Base-by-base conservation (phyloP, 2,888 invertebrate genomes). In the Brachyopa scutellaris region DNA sequence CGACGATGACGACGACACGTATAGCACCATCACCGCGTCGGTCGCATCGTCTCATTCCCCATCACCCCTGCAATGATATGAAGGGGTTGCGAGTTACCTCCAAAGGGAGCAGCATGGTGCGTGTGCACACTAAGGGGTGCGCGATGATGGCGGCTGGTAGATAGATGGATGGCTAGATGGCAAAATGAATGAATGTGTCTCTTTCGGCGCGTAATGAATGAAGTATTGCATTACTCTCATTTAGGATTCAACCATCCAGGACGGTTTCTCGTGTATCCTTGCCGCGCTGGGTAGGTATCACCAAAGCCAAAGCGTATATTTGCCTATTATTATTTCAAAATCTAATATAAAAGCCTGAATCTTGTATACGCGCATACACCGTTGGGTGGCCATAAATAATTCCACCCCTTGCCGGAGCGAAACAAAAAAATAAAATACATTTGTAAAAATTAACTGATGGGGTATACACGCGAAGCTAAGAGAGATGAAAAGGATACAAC, bases 381-480 rank as follows among this genome's bases (percentile, higher is more conserved):
- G 70, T 51, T 77, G 70, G 82, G 77, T 82, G 82, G 77, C 61
- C 82, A 82, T 82, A 82, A 82, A 82, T 77, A 72, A 82, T 82
- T 82, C 82, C 77, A 82, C 82, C 82, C 80, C 82, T 77, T 77
- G 77, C 76, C 61, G 13, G 53, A 53, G 77, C n/a, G 40, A 45
- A 51, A 40, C 26, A 6, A n/a, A 19, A 29, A 55, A 40, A 66
- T 36, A 73, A 76, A 61, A 64, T 72, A 77, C 82, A 82, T 82
- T 82, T 82, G 82, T 82, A 82, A 82, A 82, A 82, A 82, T 82
- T 82, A 82, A 82, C 82, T 77, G 82, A 82, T 82, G 82, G 82
- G 82, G 77, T 82, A n/a, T n/a, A n/a, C n/a, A 77, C 64, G 47
- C 64, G 29, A 70, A 66, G 66, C 77, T 66, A 66, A 66, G 51